Evolutionary conservation across 1,140 invertebrate species (phyloP), one percentile per base, ranked within the genome.

Genomic region (Centruroides vittatus): DNA sequence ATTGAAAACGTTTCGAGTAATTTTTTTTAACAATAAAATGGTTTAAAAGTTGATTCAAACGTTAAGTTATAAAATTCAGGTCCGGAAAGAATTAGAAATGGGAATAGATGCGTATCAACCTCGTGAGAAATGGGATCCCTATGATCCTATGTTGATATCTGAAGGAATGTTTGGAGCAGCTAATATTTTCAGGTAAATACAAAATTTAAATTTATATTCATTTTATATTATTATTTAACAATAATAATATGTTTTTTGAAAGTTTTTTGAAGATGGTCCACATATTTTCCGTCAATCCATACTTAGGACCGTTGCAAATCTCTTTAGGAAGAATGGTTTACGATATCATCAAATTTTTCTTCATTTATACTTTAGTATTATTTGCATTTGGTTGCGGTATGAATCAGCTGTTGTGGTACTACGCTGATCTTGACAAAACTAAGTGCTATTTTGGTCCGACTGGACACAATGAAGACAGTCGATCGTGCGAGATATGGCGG

Each of bases 391-490:
- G 86, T 54, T 92, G 88, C 71, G 89, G 89, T 65, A 78, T 96
- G 65, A 96, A 95, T 75, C 91, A 96, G 71, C 73, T 96, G 51
- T 80, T 94, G 69, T 95, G 91, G 92, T 96, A 94, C 72, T 96
- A 95, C 70, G 88, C 91, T n/a, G 86, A 91, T 66, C 75, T 91
- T 66, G 86, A 93, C 69, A 86, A 85, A 69, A 78, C 80, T 53
- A 88, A 89, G 69, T 94, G 90, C 71, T 86, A 88, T 67, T 84
- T 86, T 61, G 70, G 79, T 36, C 81, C 81, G 5, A 79, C 76
- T n/a, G 84, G 82, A 35, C 41, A 41, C 41, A 41, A 41, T 8
- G 41, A 41, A 41, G 41, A 41, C 8, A 65, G 81, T 6, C 78
- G 83, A 0, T 86, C 88, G 9, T 91, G 88, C 66, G 81, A 82